Base-by-base conservation (phyloP, 2,797 vertebrate genomes). In the Schizothorax lantsangensis region DNA sequence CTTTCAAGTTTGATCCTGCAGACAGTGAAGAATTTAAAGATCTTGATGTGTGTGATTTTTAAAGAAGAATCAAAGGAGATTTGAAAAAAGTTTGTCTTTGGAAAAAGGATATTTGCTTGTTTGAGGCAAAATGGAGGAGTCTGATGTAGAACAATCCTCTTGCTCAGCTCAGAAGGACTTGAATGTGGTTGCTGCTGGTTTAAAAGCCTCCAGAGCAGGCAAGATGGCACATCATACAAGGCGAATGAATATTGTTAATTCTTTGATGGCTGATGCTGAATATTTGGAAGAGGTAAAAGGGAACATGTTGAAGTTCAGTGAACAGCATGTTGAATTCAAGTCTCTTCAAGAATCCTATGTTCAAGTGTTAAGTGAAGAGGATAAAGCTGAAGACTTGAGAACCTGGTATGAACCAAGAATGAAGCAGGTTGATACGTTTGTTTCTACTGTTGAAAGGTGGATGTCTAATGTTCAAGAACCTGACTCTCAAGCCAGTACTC, bases 141-240 rank as follows among this genome's bases (percentile, higher is more conserved):
- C 19, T 49, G 2, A 36, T 12, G 8, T 5, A 57, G 19, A 54
- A 17, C n/a, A 74, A 74, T 17, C 14, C 45, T 26, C 14, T 19
- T 19, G n/a, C 73, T 79, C 75, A n/a, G 75, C 11, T n/a, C 75
- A 59, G 12, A n/a, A 11, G 21, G 33, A 59, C 5, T n/a, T 79
- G 23, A 62, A 26, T 66, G 62, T 40, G 5, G 59, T 30, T 8
- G 6, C 47, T 23, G 36, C 23, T 38, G 6, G 2, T 52, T 40
- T 85, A 23, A 36, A 52, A 23, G 45, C 64, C 12, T 52, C 33
- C 2, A 79, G 84, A 79, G 14, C 43, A 9, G 84, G 84, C 11
- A 85, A 79, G 11, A 71, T 85, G 45, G 30, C 62, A n/a, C 83
- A 84, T 19, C 19, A 77, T 33, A 84, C 30, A n/a, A 47, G 84